Percentiles rank a stretch among this genome's conserved stretches.
Conservation (phyloP, 2,113 vertebrate species). For the Mobula birostris region DNA sequence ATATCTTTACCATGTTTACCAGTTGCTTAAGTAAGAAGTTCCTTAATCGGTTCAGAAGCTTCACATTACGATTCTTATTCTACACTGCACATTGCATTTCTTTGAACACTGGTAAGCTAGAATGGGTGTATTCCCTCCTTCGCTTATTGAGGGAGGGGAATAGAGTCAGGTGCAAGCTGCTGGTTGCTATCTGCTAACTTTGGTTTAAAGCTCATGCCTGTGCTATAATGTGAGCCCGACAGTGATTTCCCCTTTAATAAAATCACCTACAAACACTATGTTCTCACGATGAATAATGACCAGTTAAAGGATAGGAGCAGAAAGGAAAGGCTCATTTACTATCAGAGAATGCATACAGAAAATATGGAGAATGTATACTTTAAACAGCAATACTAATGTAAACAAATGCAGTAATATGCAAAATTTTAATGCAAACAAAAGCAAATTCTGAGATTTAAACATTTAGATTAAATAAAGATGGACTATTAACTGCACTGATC, state of each 20-base stretch:
- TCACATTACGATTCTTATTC: not conserved
- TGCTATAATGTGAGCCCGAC: not conserved
- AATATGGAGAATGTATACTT: not conserved
- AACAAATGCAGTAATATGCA: not conserved
- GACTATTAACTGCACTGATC: not conserved
- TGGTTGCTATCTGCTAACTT: not conserved
- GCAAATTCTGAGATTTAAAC: not conserved
- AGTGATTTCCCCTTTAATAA: not conserved
- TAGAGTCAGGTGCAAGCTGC: not conserved
- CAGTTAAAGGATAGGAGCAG: not conserved
- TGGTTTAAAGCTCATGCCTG: not conserved
- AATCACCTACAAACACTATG: not conserved
- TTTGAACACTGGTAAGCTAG: too few relatives aligned
- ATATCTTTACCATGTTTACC: not conserved
- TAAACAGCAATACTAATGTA: not conserved
- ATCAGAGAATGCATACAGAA: too few relatives aligned
- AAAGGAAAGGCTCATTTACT: not conserved
- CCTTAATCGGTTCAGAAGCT: not conserved
- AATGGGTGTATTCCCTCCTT: not conserved
- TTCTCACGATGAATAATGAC: not conserved
- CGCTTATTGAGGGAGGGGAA: not conserved
- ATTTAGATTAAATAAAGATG: not conserved
- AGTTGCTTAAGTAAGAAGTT: not conserved
- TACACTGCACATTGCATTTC: not conserved
- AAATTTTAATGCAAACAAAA: not conserved